Conservation (phyloP, 1,140 invertebrate genomes). For the Trachelipus rathkii region DNA sequence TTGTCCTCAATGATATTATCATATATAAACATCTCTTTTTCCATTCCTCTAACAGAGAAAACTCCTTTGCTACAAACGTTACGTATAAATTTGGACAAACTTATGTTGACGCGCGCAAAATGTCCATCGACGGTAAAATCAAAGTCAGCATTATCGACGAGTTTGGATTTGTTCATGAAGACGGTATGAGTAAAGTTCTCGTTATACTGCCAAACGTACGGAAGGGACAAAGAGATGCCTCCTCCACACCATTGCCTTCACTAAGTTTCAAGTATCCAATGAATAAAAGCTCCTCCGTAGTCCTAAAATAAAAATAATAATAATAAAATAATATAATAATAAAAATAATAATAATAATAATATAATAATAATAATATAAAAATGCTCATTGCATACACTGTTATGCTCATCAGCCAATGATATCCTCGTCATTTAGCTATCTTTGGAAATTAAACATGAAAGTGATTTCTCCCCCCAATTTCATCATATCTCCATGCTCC, state of each 20-base stretch:
- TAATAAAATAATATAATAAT: background rate
- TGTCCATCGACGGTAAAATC: conserved; percentile 82
- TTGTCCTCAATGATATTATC: conserved; percentile 74
- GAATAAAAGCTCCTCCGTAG: conserved; percentile 86
- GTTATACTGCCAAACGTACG: conserved; percentile 92
- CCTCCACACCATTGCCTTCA: conserved; percentile 79
- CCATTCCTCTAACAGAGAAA: conserved; percentile 87
- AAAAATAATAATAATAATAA: background rate
- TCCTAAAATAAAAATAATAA: conserved; percentile 53
- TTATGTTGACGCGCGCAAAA: conserved; percentile 67
- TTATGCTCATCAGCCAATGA: conserved; percentile 66
- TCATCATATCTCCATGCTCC: conserved; percentile 71
- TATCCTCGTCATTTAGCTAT: conserved; percentile 76
- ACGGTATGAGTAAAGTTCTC: conserved; percentile 89
- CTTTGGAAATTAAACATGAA: conserved; percentile 76
- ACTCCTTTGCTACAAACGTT: conserved; percentile 80
- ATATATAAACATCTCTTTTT: conserved; percentile 80
- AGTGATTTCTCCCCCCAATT: conserved; percentile 74
- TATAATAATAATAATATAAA: background rate
- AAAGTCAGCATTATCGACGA: conserved; percentile 80
- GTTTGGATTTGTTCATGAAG: conserved; percentile 78
- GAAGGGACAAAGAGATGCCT: conserved; percentile 79
- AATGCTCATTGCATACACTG: background rate
- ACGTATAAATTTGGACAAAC: conserved; percentile 75
- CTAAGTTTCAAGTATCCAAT: conserved; percentile 86